Conservation (phyloP, 1,140 invertebrate species). For the Drosophila micromelanica region DNA sequence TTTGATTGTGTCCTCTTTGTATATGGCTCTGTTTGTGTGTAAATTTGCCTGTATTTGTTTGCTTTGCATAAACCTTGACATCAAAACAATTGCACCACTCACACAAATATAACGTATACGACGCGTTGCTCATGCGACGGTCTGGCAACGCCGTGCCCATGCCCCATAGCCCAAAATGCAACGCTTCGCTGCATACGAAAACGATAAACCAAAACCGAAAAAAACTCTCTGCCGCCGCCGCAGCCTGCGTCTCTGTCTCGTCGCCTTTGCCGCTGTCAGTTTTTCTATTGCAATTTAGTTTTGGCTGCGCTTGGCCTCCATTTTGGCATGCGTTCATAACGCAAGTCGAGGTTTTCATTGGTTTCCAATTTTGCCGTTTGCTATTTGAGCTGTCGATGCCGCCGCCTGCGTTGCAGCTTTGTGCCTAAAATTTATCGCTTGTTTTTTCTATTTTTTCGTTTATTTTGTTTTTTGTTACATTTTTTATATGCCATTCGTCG, state of each 20-base stretch:
- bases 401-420: slow-evolving; percentile 39
- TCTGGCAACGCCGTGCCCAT: slow-evolving; percentile 67
- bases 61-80: slow-evolving; percentile 64
- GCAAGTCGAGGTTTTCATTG: slow-evolving; percentile 79
- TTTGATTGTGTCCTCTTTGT: slow-evolving; percentile 31
- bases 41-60: slow-evolving; percentile 28
- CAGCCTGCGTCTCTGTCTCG: neutral
- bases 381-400: slow-evolving; percentile 66
- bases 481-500: slow-evolving; percentile 58
- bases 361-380: slow-evolving; percentile 78
- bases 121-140: slow-evolving; percentile 31
- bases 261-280: slow-evolving; percentile 16
- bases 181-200: slow-evolving; percentile 77
- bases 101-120: slow-evolving; percentile 64
- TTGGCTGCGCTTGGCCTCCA: slow-evolving; percentile 81
- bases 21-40: slow-evolving; percentile 18
- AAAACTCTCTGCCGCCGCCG: slow-evolving; percentile 1
- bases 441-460: slow-evolving; percentile 48
- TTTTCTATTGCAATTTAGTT: slow-evolving; percentile 74
- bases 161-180: slow-evolving; percentile 67
- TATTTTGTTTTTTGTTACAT: slow-evolving; percentile 25
- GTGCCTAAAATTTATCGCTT: slow-evolving; percentile 75
- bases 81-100: slow-evolving; percentile 48
- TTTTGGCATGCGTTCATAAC: slow-evolving; percentile 81
- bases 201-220: slow-evolving; percentile 23